A percentile compares a stretch with the other conserved stretches of the same genome.
These are phyloP conservation scores for Enteromius anoplus DNA, from an alignment of 2,797 vertebrate genomes.

Conservation along the genomic window DNA sequence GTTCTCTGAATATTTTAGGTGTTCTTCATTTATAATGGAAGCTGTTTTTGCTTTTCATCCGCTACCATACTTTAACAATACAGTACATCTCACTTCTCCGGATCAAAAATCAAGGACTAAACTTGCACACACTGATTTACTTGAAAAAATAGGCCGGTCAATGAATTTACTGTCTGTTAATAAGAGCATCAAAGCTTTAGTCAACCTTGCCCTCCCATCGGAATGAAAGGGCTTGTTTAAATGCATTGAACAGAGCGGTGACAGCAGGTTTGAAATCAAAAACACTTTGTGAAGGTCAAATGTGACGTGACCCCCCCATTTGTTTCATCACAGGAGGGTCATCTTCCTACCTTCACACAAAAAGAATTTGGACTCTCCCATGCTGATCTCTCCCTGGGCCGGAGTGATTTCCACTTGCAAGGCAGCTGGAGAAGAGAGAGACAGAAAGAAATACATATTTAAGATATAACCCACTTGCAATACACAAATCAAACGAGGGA, in stretches of 20 bases:
- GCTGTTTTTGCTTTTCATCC: conserved; percentile 25
- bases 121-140: conserved; percentile 4
- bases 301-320: conserved; percentile 30
- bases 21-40: conserved; percentile 54
- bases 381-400: conserved; percentile 91
- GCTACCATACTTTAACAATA: conserved; percentile 6
- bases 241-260: conserved; percentile 10
- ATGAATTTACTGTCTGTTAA: conserved; percentile 21
- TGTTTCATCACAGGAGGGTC: conserved; percentile 43
- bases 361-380: conserved; percentile 98
- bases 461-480: neutral
- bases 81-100: neutral
- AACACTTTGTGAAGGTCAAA: conserved; percentile 37
- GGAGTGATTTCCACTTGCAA: conserved; percentile 95
- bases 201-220: conserved; percentile 3
- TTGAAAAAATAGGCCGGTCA: neutral
- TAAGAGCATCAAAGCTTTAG: conserved; percentile 34
- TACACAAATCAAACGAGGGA: neutral
- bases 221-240: conserved; percentile 26
- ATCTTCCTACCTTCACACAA: conserved; percentile 88
- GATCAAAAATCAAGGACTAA: neutral
- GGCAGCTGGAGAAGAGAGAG: conserved; percentile 76
- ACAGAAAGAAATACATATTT: conserved; percentile 41
- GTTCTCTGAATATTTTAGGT: conserved; percentile 43
- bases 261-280: conserved; percentile 37